Conservation (phyloP, 2,888 invertebrate genomes). For the Petrolisthes manimaculis region DNA sequence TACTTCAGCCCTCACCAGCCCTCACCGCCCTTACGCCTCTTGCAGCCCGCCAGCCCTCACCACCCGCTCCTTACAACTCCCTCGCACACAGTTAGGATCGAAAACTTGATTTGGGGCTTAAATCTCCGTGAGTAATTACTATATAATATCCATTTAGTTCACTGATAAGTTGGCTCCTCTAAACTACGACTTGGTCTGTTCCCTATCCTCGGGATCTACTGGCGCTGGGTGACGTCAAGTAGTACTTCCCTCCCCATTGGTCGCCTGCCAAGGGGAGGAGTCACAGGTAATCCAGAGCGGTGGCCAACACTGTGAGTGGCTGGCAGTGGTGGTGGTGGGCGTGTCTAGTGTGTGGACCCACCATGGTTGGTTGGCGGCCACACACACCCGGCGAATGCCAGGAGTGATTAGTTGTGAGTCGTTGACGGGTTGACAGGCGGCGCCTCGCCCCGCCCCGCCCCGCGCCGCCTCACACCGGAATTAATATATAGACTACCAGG, state of each 20-base stretch:
- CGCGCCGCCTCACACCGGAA: conserved; percentile 12
- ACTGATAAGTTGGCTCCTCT: conserved; percentile 66
- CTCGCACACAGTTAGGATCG: conserved; percentile 64
- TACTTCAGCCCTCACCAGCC: conserved; percentile 24
- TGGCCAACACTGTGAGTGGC: conserved; percentile 28
- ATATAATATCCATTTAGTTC: conserved; percentile 66
- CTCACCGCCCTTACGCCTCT: conserved; percentile 32
- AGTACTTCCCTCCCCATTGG: conserved; percentile 51
- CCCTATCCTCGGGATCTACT: conserved; percentile 60
- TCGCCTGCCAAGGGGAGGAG: conserved; percentile 42
- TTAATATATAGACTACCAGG: conserved; percentile 45
- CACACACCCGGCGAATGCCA: conserved; percentile 62
- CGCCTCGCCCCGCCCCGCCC: conserved; percentile 42
- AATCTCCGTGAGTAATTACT: conserved; percentile 66
- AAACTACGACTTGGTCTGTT: conserved; percentile 66
- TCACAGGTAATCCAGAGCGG: conserved; percentile 46
- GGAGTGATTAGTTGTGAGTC: conserved; percentile 63
- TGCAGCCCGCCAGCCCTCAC: conserved; percentile 34
- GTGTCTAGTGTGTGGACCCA: conserved; percentile 15
- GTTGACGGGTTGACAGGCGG: conserved; percentile 60
- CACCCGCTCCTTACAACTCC: conserved; percentile 59
- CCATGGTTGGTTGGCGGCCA: conserved; percentile 46
- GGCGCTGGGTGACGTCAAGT: conserved; percentile 61
- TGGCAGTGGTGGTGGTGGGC: conserved; percentile 2
- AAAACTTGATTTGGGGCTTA: conserved; percentile 66